phyloP scores from a whole-genome alignment of 92 coral and sea anemone species.

The Parazoanthus atlanticus region DNA sequence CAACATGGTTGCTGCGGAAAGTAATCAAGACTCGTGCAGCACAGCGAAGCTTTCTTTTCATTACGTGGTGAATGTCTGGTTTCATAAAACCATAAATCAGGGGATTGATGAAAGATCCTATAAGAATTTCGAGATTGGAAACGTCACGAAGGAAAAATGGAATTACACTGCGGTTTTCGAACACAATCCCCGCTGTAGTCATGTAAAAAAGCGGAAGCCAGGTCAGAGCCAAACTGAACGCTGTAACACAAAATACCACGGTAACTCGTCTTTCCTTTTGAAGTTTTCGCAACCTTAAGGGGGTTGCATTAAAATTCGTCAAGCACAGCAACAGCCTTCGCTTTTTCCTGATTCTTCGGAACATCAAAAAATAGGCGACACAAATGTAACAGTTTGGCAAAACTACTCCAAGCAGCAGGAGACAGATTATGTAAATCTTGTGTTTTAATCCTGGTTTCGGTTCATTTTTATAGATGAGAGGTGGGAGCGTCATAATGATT shows the following conservation, averaged over 20 bases:
- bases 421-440: background rate
- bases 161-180: background rate
- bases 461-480: slow-evolving; percentile 1
- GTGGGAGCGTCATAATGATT: background rate
- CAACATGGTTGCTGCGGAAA: background rate
- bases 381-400: background rate
- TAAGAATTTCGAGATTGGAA: background rate
- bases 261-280: background rate
- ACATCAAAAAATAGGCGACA: background rate
- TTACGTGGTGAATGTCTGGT: background rate
- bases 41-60: background rate
- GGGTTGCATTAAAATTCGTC: background rate
- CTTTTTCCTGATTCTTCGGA: background rate
- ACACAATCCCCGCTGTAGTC: background rate
- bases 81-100: slow-evolving; percentile 12
- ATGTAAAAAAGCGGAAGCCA: background rate
- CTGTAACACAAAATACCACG: background rate
- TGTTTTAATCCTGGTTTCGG: background rate
- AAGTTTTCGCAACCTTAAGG: background rate
- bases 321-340: background rate
- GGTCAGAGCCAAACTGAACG: background rate
- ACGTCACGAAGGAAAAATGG: background rate
- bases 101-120: background rate
- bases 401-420: slow-evolving; percentile 5
- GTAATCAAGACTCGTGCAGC: background rate